Evolutionary conservation across 1,140 invertebrate genomes (phyloP).

Genomic region (Caenorhabditis remanei): DNA sequence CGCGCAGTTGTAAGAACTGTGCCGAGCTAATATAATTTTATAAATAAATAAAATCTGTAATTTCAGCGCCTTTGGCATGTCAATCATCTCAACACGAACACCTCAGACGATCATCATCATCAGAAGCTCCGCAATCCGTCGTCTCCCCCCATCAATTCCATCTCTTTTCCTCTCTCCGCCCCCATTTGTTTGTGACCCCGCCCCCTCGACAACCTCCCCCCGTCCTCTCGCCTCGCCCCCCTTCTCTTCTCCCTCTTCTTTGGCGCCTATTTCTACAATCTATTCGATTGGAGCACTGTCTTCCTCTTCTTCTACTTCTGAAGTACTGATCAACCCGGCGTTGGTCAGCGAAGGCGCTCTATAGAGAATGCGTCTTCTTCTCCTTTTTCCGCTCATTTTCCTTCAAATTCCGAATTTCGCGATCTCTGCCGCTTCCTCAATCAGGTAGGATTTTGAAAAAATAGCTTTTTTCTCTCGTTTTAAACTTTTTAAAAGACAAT

Average conservation of each 20-base stretch:
- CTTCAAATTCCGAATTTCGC: background rate
- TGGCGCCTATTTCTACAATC: background rate
- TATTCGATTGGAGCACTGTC: constrained; percentile 41
- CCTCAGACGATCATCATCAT: constrained; percentile 29
- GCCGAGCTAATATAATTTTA: too few species aligned
- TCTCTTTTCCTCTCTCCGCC: background rate
- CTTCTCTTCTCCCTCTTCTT: background rate
- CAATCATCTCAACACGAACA: background rate
- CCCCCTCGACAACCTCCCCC: constrained; percentile 5
- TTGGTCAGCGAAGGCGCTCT: constrained; percentile 50
- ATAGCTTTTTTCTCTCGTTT: constrained; percentile 8
- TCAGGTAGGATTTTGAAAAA: constrained; percentile 7
- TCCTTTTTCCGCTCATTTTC: background rate
- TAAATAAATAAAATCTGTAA: too few species aligned
- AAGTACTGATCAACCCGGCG: constrained; percentile 29
- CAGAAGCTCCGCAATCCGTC: constrained; percentile 45
- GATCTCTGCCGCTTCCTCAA: background rate
- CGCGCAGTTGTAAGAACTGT: too few species aligned
- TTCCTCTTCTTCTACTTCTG: background rate
- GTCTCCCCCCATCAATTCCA: background rate
- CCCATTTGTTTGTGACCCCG: constrained; percentile 51
- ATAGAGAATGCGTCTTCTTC: constrained; percentile 5
- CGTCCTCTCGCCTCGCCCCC: background rate
- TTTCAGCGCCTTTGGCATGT: constrained; percentile 51
- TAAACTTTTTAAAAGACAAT: background rate